These are phyloP conservation scores for Lerema accius DNA, from an alignment of 1,140 invertebrate species.

Conservation along the genomic window DNA sequence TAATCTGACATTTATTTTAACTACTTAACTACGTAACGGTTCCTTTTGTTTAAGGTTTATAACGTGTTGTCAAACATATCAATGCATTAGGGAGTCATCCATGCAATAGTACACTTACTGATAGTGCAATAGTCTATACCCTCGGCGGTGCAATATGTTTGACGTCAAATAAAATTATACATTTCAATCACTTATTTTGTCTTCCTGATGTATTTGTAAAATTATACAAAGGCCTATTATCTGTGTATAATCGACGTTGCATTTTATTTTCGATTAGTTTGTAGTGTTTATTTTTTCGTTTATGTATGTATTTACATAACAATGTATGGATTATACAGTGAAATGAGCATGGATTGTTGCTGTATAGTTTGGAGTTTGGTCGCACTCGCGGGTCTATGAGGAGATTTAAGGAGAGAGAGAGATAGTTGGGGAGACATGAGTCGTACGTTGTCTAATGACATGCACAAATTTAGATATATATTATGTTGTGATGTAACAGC, in stretches of 20 bases:
- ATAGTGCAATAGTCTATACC: constrained; percentile 24
- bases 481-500: constrained; percentile 10
- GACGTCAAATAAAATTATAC: constrained; percentile 43
- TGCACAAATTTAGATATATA: constrained; percentile 24
- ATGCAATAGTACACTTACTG: constrained; percentile 5
- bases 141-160: constrained; percentile 62
- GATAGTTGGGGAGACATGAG: constrained; percentile 12
- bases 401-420: not conserved
- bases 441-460: not conserved
- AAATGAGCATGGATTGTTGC: constrained; percentile 36
- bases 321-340: constrained; percentile 38
- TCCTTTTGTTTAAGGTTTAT: constrained; percentile 42
- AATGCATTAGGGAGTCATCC: constrained; percentile 26
- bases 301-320: constrained; percentile 42
- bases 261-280: constrained; percentile 54
- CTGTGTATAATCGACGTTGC: constrained; percentile 57
- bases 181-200: constrained; percentile 56
- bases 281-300: constrained; percentile 34
- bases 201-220: constrained; percentile 62
- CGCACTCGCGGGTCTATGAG: not conserved
- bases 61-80: constrained; percentile 49
- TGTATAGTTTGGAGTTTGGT: constrained; percentile 13
- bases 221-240: constrained; percentile 65
- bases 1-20: constrained; percentile 41
- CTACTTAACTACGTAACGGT: constrained; percentile 43